These are phyloP conservation scores for Lasioglossum baleicum DNA, from an alignment of 1,140 invertebrate species.

Conservation along the genomic window DNA sequence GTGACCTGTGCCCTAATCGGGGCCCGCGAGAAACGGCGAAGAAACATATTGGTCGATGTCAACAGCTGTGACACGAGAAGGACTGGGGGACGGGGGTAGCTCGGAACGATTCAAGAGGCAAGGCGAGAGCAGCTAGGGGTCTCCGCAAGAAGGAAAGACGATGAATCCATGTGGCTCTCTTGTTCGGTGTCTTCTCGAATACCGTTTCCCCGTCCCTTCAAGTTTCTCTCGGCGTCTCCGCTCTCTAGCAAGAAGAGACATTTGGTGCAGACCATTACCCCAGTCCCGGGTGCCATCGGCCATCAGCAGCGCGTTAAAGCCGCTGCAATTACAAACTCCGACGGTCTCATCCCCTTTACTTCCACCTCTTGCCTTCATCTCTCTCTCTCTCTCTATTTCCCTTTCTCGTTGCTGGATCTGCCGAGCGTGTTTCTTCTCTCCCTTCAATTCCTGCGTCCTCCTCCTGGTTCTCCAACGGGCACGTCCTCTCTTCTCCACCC, in stretches of 20 bases:
- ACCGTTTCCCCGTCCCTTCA: conserved; percentile 53
- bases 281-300: conserved; percentile 72
- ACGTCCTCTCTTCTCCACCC: conserved; percentile 39
- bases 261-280: conserved; percentile 74
- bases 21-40: background rate
- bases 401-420: background rate
- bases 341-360: conserved; percentile 69
- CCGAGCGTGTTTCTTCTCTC: background rate
- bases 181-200: conserved; percentile 54
- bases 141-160: conserved; percentile 36
- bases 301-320: conserved; percentile 77
- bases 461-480: conserved; percentile 13
- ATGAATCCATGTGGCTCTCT: conserved; percentile 40
- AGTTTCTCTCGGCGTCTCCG: conserved; percentile 31
- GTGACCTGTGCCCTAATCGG: conserved; percentile 28
- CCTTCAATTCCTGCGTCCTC: background rate
- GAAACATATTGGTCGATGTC: conserved; percentile 41
- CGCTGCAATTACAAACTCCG: conserved; percentile 78
- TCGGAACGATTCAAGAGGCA: conserved; percentile 38
- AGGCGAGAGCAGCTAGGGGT: background rate
- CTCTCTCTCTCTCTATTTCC: background rate
- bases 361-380: conserved; percentile 34
- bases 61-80: conserved; percentile 32
- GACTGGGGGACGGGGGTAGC: background rate
- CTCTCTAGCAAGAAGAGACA: conserved; percentile 64